A percentile compares a stretch with the other conserved stretches of the same genome.
phyloP scores from a whole-genome alignment of 2,113 vertebrate genomes.

The Oncorhynchus keta region DNA sequence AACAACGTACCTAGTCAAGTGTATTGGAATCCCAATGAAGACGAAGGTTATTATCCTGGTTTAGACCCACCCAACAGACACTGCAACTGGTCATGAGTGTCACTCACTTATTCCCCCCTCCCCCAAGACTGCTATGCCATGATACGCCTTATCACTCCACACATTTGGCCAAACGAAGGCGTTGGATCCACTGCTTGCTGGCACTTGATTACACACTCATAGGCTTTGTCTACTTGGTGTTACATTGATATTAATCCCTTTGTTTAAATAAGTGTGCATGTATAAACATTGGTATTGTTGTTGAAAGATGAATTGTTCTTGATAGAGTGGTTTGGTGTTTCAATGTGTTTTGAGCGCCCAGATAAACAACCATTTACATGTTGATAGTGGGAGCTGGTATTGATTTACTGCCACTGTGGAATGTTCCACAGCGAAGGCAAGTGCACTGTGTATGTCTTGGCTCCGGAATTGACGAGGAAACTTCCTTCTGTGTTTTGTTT shows the following conservation, averaged over 20 bases:
- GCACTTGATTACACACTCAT: conserved; percentile 12
- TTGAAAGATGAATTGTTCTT: background rate
- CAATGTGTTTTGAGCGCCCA: background rate
- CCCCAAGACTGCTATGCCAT: conserved; percentile 15
- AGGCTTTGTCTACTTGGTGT: background rate
- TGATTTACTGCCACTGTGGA: background rate
- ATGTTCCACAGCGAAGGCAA: background rate
- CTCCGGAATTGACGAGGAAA: background rate
- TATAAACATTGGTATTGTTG: background rate
- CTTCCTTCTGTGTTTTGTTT: background rate
- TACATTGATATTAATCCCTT: background rate
- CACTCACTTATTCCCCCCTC: background rate
- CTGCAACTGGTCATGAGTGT: background rate
- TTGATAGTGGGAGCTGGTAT: background rate
- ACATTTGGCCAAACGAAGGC: conserved; percentile 10
- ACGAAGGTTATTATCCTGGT: background rate
- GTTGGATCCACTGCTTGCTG: conserved; percentile 7
- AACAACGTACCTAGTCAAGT: background rate
- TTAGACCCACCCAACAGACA: background rate
- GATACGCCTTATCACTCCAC: conserved; percentile 31
- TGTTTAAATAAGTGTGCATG: background rate
- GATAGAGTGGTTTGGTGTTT: background rate
- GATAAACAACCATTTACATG: background rate
- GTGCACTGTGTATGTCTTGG: background rate
- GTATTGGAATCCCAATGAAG: background rate